These are phyloP conservation scores for Drosophila trichaetosa DNA, from an alignment of 2,888 invertebrate species.

Conservation along the genomic window DNA sequence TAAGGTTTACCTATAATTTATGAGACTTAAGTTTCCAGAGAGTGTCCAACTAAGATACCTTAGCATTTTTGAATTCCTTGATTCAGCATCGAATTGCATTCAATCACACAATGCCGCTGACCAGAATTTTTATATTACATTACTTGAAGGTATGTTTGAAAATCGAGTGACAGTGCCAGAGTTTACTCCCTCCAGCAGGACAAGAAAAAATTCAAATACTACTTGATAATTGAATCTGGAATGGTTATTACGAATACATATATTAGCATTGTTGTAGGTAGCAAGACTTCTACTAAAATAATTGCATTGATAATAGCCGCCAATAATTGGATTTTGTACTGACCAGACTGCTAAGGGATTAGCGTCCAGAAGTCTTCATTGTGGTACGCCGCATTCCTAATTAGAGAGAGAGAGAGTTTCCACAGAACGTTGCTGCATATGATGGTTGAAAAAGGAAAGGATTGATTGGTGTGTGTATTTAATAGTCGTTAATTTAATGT, in stretches of 20 bases:
- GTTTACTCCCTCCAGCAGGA: background rate
- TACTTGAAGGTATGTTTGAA: slow-evolving; percentile 13
- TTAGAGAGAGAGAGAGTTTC: background rate
- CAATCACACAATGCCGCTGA: slow-evolving; percentile 6
- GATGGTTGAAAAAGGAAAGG: too few relatives aligned
- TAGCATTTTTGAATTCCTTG: slow-evolving; percentile 7
- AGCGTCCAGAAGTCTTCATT: background rate
- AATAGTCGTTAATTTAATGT: too few relatives aligned
- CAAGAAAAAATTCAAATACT: background rate
- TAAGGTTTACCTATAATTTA: slow-evolving; percentile 30
- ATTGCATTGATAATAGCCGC: background rate
- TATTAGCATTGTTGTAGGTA: slow-evolving; percentile 1
- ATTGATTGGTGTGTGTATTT: too few relatives aligned
- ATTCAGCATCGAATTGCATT: too few relatives aligned
- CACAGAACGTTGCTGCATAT: background rate
- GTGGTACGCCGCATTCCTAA: too few relatives aligned
- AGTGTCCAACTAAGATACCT: slow-evolving; percentile 14
- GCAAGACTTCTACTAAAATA: too few relatives aligned
- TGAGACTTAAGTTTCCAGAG: background rate
- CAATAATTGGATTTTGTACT: slow-evolving; percentile 21
- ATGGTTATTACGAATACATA: background rate
- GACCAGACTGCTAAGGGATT: slow-evolving; percentile 19
- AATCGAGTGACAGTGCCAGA: slow-evolving; percentile 1
- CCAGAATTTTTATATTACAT: slow-evolving; percentile 20
- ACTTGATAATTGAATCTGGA: too few relatives aligned